Evolutionary conservation across 2,113 vertebrate genomes (phyloP).

Genomic region (Phyllostomus hastatus): DNA sequence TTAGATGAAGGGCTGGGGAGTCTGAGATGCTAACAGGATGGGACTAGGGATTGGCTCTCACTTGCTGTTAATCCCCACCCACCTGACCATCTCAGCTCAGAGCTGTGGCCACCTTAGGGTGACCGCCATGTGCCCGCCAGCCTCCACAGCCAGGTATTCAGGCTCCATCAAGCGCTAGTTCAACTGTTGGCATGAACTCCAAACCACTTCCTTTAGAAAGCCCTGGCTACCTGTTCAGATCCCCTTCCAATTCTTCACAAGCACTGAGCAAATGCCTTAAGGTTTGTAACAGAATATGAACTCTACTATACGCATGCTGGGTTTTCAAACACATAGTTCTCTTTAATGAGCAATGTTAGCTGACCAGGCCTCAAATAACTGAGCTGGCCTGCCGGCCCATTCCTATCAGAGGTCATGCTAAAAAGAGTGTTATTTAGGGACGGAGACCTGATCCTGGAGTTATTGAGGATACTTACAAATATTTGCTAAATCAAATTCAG

Average conservation of each 20-base stretch:
- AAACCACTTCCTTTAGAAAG: neutral
- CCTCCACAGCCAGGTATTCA: neutral
- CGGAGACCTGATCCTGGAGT: neutral
- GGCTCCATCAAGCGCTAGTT: neutral
- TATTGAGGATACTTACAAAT: neutral
- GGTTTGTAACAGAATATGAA: neutral
- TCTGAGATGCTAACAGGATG: neutral
- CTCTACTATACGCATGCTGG: too few relatives aligned
- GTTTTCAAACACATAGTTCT: neutral
- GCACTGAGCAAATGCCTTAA: neutral
- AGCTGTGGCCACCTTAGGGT: neutral
- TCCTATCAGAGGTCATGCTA: neutral
- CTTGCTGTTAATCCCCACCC: neutral
- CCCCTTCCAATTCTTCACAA: neutral
- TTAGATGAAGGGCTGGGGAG: neutral
- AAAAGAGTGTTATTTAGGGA: neutral
- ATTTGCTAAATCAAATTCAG: neutral
- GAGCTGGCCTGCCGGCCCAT: neutral
- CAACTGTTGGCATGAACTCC: neutral
- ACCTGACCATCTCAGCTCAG: neutral
- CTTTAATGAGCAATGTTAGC: neutral
- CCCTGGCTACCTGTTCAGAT: neutral
- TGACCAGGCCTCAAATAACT: neutral
- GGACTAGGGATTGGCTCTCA: neutral
- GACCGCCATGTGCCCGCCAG: neutral